Percentiles rank a stretch among this genome's conserved stretches.
phyloP scores from a whole-genome alignment of 2,888 invertebrate species.

The Apomyelois bistriatella region DNA sequence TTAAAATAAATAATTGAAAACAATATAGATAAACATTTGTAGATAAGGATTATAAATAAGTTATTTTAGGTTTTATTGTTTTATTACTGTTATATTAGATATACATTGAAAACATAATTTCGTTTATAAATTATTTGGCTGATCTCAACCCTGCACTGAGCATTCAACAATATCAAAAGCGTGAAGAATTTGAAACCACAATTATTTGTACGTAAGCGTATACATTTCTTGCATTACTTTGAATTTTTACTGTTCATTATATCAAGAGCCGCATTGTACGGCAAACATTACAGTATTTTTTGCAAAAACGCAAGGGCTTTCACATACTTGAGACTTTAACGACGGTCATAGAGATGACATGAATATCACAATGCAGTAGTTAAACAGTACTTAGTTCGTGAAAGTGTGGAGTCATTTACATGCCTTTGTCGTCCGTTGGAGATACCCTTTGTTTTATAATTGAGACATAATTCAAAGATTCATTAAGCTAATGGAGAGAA shows the following conservation, averaged over 20 bases:
- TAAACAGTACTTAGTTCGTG: slow-evolving; percentile 31
- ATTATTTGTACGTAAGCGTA: slow-evolving; percentile 1
- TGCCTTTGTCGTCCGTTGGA: slow-evolving; percentile 36
- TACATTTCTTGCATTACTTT: not conserved
- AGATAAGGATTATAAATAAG: too few relatives aligned
- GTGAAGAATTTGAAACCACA: slow-evolving; percentile 6
- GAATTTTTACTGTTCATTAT: slow-evolving; percentile 5
- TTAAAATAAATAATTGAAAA: too few relatives aligned
- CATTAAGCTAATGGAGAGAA: slow-evolving; percentile 22
- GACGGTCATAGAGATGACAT: slow-evolving; percentile 36
- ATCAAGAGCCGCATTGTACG: slow-evolving; percentile 3
- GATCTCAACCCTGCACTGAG: not conserved
- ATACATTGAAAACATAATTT: too few relatives aligned
- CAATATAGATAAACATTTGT: too few relatives aligned
- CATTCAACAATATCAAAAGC: not conserved
- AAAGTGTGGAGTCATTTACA: slow-evolving; percentile 47
- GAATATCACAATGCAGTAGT: slow-evolving; percentile 48
- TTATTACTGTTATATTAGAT: too few relatives aligned
- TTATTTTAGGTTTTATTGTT: too few relatives aligned
- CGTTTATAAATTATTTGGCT: too few relatives aligned
- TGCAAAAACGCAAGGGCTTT: slow-evolving; percentile 15
- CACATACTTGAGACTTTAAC: slow-evolving; percentile 23
- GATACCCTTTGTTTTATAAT: slow-evolving; percentile 27
- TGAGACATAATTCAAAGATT: slow-evolving; percentile 29
- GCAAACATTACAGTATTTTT: not conserved